Evolutionary conservation across 2,797 vertebrate species (phyloP).

Genomic region (Adelosebastes latens): DNA sequence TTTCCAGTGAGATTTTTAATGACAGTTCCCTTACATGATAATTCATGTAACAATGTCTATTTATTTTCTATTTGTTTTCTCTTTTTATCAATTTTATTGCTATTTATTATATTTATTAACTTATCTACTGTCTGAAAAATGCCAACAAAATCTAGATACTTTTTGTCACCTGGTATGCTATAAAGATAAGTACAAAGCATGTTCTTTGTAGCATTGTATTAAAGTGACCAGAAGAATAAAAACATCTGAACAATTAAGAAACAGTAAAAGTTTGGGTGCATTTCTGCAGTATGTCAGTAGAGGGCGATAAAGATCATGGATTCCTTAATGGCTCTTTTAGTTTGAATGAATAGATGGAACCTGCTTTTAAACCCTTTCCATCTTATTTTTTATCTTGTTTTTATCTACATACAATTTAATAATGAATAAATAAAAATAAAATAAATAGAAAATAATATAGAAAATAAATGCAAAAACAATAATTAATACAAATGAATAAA

Average conservation of each 20-base stretch:
- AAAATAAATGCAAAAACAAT: too few species aligned
- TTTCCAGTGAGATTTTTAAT: too few species aligned
- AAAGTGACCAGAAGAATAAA: not conserved
- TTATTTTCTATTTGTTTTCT: too few species aligned
- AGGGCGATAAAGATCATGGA: not conserved
- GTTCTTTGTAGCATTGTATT: not conserved
- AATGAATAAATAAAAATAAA: rapidly evolving
- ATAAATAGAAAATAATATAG: rapidly evolving
- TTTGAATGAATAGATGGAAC: not conserved
- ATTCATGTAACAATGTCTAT: too few species aligned
- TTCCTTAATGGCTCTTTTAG: not conserved
- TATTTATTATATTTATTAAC: too few species aligned
- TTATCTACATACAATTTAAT: too few species aligned
- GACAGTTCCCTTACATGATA: too few species aligned
- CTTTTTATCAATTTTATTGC: too few species aligned
- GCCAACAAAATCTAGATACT: not conserved
- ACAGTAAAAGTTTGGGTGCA: not conserved
- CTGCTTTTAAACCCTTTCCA: not conserved
- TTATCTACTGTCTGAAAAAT: not conserved
- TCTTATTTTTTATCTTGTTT: too few species aligned
- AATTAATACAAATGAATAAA: too few species aligned
- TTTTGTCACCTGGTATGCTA: not conserved
- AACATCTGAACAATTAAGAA: not conserved
- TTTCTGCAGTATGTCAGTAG: not conserved
- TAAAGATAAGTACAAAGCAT: not conserved